These are phyloP conservation scores for Platysternon megacephalum DNA, from an alignment of 2,113 vertebrate genomes.

Conservation along the genomic window DNA sequence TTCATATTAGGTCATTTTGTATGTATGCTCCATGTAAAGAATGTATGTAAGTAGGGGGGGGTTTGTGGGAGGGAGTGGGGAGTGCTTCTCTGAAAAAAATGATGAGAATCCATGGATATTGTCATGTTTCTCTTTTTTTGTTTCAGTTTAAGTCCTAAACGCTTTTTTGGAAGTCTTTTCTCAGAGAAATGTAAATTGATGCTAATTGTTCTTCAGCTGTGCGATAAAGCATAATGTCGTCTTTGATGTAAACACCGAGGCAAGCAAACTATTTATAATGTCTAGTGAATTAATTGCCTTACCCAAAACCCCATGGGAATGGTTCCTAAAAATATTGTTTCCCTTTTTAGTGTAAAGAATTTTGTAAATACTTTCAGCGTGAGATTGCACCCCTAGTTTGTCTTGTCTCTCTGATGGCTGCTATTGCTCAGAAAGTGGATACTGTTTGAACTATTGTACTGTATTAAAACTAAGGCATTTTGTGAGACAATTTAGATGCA, in stretches of 20 bases:
- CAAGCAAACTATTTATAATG: background rate
- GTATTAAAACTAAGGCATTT: conserved; percentile 10
- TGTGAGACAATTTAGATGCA: background rate
- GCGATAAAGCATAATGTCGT: background rate
- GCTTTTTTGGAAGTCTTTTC: background rate
- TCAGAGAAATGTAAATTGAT: background rate
- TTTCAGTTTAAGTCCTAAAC: background rate
- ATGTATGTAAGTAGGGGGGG: background rate
- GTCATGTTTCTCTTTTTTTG: background rate
- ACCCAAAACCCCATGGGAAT: background rate
- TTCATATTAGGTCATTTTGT: background rate
- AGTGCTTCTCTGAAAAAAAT: background rate
- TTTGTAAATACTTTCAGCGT: conserved; percentile 17
- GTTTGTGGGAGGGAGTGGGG: background rate
- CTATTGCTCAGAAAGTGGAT: background rate
- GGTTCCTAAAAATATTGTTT: background rate
- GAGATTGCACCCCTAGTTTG: background rate
- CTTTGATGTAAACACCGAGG: background rate
- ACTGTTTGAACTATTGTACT: conserved; percentile 14
- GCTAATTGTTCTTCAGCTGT: background rate
- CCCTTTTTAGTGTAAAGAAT: background rate
- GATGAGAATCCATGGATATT: background rate
- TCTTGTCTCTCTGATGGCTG: background rate
- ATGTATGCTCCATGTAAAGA: background rate
- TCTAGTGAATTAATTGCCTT: background rate